phyloP scores from a whole-genome alignment of 2,113 vertebrate genomes.

The Synchiropus splendidus region DNA sequence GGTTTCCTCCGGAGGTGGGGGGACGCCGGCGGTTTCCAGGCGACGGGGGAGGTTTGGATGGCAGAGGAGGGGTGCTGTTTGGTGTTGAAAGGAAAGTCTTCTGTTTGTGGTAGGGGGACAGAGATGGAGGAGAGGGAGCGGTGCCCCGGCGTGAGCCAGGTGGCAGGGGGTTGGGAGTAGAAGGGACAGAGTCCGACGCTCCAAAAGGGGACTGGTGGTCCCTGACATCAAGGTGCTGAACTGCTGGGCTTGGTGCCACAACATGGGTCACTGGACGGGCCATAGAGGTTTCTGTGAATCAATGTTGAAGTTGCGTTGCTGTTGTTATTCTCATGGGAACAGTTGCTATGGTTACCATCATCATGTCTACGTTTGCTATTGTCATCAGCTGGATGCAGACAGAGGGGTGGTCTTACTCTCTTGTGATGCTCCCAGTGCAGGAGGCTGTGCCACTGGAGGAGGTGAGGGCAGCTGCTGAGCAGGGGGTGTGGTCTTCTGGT shows the following conservation, averaged over 20 bases:
- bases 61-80: constrained; percentile 58
- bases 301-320: too few relatives aligned
- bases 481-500: constrained; percentile 31
- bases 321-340: neutral
- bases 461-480: constrained; percentile 5
- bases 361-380: too few relatives aligned
- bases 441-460: too few relatives aligned
- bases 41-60: constrained; percentile 77
- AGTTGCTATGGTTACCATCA: neutral
- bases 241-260: constrained; percentile 71
- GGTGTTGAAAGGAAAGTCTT: constrained; percentile 66
- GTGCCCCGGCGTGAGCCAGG: constrained; percentile 63
- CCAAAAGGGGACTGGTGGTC: constrained; percentile 57
- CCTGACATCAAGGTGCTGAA: constrained; percentile 65
- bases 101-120: constrained; percentile 69
- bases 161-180: constrained; percentile 68
- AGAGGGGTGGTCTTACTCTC: too few relatives aligned
- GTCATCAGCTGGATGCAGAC: too few relatives aligned
- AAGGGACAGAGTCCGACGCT: constrained; percentile 86
- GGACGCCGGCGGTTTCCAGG: constrained; percentile 66
- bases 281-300: too few relatives aligned
- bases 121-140: constrained; percentile 61
- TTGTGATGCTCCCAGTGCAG: constrained; percentile 28
- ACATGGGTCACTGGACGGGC: constrained; percentile 52
- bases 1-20: constrained; percentile 46